phyloP scores from a whole-genome alignment of 2,797 vertebrate species.

The Danio tinwini region DNA sequence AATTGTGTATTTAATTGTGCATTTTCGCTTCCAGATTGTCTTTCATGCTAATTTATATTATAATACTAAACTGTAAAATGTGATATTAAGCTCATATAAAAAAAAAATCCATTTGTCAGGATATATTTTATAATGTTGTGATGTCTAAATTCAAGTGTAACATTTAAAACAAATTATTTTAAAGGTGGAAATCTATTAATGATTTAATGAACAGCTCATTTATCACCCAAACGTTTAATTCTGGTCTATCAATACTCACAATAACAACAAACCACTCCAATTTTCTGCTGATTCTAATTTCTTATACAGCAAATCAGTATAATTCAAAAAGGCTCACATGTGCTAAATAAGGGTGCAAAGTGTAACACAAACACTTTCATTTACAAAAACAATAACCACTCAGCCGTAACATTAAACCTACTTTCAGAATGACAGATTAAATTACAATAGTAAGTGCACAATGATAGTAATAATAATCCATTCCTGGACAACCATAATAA shows the following conservation, averaged over 20 bases:
- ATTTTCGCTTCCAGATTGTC: background rate
- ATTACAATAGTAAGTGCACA: constrained; percentile 13
- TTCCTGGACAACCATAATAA: background rate
- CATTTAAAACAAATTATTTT: no score
- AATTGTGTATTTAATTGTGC: background rate
- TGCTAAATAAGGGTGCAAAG: background rate
- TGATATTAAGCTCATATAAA: background rate
- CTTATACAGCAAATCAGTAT: background rate
- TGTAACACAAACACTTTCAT: background rate
- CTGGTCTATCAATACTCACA: background rate
- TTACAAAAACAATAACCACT: background rate
- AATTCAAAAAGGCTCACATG: background rate
- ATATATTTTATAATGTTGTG: background rate
- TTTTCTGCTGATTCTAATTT: background rate
- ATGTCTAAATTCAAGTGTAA: background rate
- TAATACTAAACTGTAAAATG: background rate
- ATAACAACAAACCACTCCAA: background rate
- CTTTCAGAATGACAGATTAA: background rate
- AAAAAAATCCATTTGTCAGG: background rate
- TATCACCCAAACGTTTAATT: background rate
- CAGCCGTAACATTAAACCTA: background rate
- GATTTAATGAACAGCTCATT: no score
- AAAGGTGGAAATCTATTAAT: no score
- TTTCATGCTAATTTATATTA: background rate
- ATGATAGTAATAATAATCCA: background rate